Conservation (phyloP, 2,888 invertebrate species). For the Lomographa bimaculata region DNA sequence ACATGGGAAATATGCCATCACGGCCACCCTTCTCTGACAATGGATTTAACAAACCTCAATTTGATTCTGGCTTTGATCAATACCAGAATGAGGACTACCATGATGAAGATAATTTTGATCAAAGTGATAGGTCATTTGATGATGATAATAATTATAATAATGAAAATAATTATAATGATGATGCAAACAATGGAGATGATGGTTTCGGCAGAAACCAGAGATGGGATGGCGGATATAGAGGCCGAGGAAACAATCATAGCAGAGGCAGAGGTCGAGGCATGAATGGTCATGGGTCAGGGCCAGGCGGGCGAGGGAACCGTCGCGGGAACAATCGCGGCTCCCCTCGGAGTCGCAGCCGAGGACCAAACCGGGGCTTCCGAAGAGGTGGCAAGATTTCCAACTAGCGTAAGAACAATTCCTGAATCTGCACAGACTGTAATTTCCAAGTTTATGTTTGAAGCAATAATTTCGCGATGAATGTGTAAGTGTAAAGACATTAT, state of each 20-base stretch:
- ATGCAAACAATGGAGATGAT: conserved; percentile 50
- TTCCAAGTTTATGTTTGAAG: conserved; percentile 49
- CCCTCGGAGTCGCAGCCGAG: conserved; percentile 60
- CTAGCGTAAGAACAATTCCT: conserved; percentile 44
- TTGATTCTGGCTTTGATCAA: conserved; percentile 59
- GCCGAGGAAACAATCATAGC: conserved; percentile 42
- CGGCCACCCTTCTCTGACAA: conserved; percentile 64
- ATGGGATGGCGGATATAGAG: conserved; percentile 65
- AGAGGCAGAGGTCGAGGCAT: conserved; percentile 71
- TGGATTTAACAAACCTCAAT: conserved; percentile 68
- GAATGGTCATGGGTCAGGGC: conserved; percentile 56
- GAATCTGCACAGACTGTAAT: conserved; percentile 52
- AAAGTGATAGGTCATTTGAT: conserved; percentile 60
- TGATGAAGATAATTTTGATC: conserved; percentile 55
- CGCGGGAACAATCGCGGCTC: conserved; percentile 58
- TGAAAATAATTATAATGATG: conserved; percentile 50
- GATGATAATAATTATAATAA: conserved; percentile 47
- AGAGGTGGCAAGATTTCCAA: conserved; percentile 69
- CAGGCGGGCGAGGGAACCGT: conserved; percentile 54
- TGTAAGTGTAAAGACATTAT: conserved; percentile 68
- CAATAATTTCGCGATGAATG: conserved; percentile 49
- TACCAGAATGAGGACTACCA: conserved; percentile 63
- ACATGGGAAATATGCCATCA: conserved; percentile 43
- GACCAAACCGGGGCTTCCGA: conserved; percentile 62
- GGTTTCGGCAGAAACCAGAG: conserved; percentile 58